A percentile compares a stretch with the other conserved stretches of the same genome.
These are phyloP conservation scores for Rhombomys opimus DNA, from an alignment of 2,113 vertebrate species.

Conservation along the genomic window DNA sequence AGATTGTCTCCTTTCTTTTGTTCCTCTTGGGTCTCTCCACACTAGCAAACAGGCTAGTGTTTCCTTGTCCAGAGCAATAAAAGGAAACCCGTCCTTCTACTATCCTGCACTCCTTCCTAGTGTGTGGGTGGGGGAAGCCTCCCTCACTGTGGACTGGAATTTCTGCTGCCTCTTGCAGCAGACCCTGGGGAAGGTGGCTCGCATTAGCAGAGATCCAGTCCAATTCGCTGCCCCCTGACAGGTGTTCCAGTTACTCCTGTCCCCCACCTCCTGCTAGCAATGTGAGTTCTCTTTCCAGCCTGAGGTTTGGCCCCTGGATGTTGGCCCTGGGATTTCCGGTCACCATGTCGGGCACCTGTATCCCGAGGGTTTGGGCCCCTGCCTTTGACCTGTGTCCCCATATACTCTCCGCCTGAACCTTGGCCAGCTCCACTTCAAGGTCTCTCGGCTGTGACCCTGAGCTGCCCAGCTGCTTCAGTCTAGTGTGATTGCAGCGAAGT, in stretches of 20 bases:
- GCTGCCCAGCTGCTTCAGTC: background rate
- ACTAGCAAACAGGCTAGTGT: constrained; percentile 13
- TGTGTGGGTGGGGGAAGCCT: background rate
- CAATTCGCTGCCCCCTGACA: background rate
- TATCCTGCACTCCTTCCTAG: background rate
- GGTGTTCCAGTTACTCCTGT: background rate
- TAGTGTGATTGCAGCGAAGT: too few relatives aligned
- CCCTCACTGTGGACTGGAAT: background rate
- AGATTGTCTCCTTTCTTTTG: background rate
- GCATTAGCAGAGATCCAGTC: too few relatives aligned
- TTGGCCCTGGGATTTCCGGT: background rate
- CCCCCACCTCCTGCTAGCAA: accelerated
- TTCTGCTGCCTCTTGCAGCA: background rate
- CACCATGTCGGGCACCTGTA: background rate
- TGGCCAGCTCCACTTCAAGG: background rate
- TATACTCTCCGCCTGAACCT: background rate
- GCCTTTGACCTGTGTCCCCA: background rate
- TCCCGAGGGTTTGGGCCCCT: background rate
- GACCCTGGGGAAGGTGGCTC: background rate
- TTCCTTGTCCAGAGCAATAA: background rate
- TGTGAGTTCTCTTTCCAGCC: background rate
- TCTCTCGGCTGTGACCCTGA: background rate
- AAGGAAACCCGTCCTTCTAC: background rate
- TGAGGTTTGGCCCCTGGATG: background rate
- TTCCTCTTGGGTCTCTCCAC: constrained; percentile 11